Percentiles rank a stretch among this genome's conserved stretches.
These are phyloP conservation scores for Lemur catta DNA, from an alignment of 2,797 vertebrate genomes.

Conservation along the genomic window DNA sequence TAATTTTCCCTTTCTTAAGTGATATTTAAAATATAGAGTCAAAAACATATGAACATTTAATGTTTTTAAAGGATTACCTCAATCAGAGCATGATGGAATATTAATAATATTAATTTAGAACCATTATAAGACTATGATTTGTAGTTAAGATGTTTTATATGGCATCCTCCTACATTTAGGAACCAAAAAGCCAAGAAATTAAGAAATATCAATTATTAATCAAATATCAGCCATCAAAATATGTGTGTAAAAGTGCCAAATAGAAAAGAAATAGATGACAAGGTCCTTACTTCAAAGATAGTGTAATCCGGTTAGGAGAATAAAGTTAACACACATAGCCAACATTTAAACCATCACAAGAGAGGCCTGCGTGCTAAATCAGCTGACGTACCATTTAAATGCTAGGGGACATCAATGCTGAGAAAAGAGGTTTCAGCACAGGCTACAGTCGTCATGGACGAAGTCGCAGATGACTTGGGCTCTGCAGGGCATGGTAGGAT, in stretches of 20 bases:
- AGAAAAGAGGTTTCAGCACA: neutral
- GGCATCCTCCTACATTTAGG: neutral
- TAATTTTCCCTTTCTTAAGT: neutral
- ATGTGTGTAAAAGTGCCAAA: neutral
- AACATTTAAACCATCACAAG: neutral
- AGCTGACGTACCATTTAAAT: neutral
- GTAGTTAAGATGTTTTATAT: neutral
- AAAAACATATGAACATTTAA: neutral
- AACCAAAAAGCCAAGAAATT: neutral
- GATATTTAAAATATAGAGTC: neutral
- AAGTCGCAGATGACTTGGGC: neutral
- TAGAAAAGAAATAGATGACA: neutral
- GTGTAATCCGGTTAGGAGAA: neutral
- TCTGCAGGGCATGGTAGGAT: neutral
- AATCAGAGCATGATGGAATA: neutral
- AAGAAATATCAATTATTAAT: neutral
- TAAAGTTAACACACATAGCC: neutral
- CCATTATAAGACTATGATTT: neutral
- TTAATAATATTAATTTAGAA: constrained; percentile 1
- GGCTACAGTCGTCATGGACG: neutral
- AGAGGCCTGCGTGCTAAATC: neutral
- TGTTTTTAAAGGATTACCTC: neutral
- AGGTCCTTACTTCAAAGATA: neutral
- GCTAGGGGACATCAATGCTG: neutral
- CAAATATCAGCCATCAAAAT: neutral